These are phyloP conservation scores for Artibeus jamaicensis DNA, from an alignment of 2,797 vertebrate species.

Conservation along the genomic window DNA sequence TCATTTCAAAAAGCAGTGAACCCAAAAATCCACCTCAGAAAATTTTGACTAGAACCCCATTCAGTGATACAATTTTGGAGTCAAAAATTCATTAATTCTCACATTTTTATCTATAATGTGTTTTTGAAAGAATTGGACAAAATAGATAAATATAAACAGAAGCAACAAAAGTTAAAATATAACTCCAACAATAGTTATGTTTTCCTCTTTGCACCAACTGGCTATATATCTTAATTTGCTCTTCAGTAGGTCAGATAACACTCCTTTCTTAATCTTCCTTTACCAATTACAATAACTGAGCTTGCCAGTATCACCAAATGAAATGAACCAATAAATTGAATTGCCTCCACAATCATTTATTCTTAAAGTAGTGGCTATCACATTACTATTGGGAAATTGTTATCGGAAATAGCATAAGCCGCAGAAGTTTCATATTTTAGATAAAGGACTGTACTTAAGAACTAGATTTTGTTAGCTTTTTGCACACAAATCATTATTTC, in stretches of 20 bases:
- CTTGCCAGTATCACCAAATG: conserved; percentile 40
- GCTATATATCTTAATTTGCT: conserved; percentile 33
- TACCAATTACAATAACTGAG: conserved; percentile 35
- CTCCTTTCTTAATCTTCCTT: conserved; percentile 51
- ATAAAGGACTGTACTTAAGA: conserved; percentile 37
- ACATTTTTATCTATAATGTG: neutral
- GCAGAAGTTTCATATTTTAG: neutral
- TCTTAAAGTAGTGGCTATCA: conserved; percentile 47
- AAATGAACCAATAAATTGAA: conserved; percentile 73
- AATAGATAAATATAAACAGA: neutral
- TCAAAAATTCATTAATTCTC: neutral
- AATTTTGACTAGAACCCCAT: neutral
- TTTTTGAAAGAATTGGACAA: conserved; percentile 16
- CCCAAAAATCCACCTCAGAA: neutral
- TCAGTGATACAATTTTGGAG: neutral
- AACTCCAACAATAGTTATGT: neutral
- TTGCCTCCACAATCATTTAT: conserved; percentile 47
- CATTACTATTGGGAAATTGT: conserved; percentile 16
- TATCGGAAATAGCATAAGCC: conserved; percentile 43
- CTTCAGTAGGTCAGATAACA: conserved; percentile 25
- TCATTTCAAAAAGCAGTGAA: conserved; percentile 57
- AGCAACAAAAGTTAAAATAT: neutral
- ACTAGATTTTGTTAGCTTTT: neutral
- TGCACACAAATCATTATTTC: neutral
- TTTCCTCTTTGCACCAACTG: neutral